These are phyloP conservation scores for Xenotilapia longispinis DNA, from an alignment of 2,113 vertebrate genomes.

Conservation along the genomic window DNA sequence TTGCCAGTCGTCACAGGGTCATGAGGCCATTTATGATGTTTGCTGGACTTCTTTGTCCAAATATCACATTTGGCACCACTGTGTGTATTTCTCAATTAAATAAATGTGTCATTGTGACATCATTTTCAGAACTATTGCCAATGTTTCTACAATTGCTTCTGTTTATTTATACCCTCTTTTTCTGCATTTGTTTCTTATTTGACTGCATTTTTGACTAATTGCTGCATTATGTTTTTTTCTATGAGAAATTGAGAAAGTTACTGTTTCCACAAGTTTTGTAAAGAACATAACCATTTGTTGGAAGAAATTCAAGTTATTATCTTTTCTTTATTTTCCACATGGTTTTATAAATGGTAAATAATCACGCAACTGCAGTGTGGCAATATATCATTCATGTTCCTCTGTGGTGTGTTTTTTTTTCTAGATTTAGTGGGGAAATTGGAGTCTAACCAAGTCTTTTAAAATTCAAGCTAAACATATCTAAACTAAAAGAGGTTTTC, in stretches of 20 bases:
- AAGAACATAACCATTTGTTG: neutral
- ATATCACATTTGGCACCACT: neutral
- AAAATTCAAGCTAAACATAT: neutral
- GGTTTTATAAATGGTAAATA: neutral
- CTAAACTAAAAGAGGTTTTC: neutral
- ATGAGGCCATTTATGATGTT: neutral
- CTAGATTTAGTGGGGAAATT: neutral
- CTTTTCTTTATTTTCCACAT: neutral
- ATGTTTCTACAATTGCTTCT: neutral
- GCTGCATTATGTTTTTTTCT: neutral
- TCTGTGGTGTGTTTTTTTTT: neutral
- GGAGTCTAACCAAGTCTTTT: neutral
- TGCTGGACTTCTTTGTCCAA: neutral
- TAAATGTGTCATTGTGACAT: neutral
- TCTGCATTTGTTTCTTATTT: neutral
- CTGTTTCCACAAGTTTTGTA: neutral
- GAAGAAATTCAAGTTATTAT: neutral
- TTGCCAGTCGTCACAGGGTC: slow-evolving; percentile 35
- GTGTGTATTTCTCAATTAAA: neutral
- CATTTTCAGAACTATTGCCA: neutral
- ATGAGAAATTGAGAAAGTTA: neutral
- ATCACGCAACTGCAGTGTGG: neutral
- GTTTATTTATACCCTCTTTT: neutral
- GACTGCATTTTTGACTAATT: neutral
- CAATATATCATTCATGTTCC: neutral